Conservation (phyloP, 2,113 vertebrate species). For the Romanogobio albipinnatus region DNA sequence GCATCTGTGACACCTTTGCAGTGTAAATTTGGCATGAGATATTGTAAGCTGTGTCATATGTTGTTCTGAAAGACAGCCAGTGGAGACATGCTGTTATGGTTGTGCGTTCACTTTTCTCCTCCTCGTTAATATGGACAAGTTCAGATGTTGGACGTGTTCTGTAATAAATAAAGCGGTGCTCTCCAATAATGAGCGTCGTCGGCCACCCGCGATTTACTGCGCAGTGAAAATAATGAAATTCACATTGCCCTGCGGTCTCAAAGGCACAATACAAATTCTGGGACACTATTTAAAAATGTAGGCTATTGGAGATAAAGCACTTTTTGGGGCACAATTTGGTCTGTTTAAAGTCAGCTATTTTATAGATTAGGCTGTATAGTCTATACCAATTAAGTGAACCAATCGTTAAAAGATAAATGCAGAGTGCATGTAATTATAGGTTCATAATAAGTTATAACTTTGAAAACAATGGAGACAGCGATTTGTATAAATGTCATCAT, state of each 20-base stretch:
- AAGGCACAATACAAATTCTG: constrained; percentile 56
- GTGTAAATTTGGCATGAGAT: too few relatives aligned
- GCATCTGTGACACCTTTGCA: too few relatives aligned
- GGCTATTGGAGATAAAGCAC: constrained; percentile 56
- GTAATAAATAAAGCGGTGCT: constrained; percentile 67
- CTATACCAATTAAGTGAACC: background rate
- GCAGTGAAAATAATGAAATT: constrained; percentile 77
- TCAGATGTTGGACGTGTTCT: constrained; percentile 64
- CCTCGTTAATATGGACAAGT: constrained; percentile 59
- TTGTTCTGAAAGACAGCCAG: background rate
- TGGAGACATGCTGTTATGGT: constrained; percentile 44
- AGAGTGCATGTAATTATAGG: background rate
- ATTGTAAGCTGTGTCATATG: background rate
- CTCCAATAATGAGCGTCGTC: constrained; percentile 69
- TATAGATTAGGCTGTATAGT: background rate
- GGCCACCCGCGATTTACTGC: constrained; percentile 78
- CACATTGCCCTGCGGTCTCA: constrained; percentile 73
- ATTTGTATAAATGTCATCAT: background rate
- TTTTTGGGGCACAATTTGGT: background rate
- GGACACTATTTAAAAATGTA: constrained; percentile 61
- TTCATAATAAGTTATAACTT: background rate
- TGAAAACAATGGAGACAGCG: background rate
- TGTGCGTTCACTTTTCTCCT: constrained; percentile 38
- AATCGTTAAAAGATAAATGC: background rate
- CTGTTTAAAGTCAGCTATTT: background rate